Percentiles rank a stretch among this genome's conserved stretches.
Evolutionary conservation across 2,888 invertebrate genomes (phyloP).

Genomic region (Subacronicta megacephala): DNA sequence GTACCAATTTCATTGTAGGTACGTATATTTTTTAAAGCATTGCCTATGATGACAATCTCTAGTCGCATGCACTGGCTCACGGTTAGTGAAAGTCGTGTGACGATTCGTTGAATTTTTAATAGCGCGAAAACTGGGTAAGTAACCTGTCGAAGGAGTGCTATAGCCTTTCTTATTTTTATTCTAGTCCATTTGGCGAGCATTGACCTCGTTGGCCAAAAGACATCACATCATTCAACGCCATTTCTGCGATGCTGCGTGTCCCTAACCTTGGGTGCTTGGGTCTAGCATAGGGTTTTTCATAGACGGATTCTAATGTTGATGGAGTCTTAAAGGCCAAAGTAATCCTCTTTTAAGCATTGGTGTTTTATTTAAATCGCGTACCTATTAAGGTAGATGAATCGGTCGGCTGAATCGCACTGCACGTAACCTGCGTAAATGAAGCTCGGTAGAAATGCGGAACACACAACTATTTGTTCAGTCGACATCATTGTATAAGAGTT

Average conservation of each 20-base stretch:
- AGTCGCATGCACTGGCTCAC: constrained; percentile 65
- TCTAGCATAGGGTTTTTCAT: constrained; percentile 18
- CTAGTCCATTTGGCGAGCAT: constrained; percentile 80
- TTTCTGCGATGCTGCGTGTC: constrained; percentile 57
- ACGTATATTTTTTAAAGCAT: constrained; percentile 42
- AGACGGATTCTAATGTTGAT: not conserved
- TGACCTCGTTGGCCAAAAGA: constrained; percentile 72
- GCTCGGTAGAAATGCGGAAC: constrained; percentile 89
- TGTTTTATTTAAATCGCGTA: constrained; percentile 48
- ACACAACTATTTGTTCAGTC: constrained; percentile 87
- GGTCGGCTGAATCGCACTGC: constrained; percentile 67
- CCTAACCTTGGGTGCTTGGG: constrained; percentile 37
- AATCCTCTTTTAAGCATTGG: constrained; percentile 32
- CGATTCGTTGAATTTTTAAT: constrained; percentile 87
- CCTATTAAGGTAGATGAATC: constrained; percentile 64
- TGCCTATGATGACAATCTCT: constrained; percentile 61
- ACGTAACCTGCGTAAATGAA: constrained; percentile 86
- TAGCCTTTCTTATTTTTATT: constrained; percentile 85
- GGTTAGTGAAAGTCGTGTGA: constrained; percentile 86
- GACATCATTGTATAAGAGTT: constrained; percentile 89
- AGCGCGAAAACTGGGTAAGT: constrained; percentile 84
- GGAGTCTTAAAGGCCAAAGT: constrained; percentile 7
- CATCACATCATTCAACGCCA: constrained; percentile 56
- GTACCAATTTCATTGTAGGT: constrained; percentile 27
- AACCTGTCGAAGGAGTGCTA: constrained; percentile 80